Conservation (phyloP, 2,797 vertebrate species). For the Cynopterus sphinx region DNA sequence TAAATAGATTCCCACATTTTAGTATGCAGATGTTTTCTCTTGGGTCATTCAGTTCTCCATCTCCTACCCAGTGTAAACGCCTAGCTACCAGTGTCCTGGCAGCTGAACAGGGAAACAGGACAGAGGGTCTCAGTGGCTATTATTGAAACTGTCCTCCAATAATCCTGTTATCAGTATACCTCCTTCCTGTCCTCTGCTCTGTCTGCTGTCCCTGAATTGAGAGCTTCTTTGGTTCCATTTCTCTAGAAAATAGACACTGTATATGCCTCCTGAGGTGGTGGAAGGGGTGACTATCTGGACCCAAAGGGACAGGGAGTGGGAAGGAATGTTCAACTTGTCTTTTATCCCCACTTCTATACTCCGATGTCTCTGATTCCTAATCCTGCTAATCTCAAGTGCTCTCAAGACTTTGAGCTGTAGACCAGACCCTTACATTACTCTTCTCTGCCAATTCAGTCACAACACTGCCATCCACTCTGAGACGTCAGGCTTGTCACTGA, state of each 20-base stretch:
- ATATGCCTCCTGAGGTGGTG: neutral
- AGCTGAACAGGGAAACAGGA: too few species aligned
- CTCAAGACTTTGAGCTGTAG: neutral
- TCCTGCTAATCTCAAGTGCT: neutral
- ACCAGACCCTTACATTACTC: neutral
- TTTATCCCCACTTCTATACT: neutral
- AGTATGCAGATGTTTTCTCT: neutral
- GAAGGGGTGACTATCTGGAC: neutral
- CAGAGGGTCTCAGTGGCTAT: neutral
- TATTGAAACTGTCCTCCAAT: neutral
- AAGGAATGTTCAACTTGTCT: neutral
- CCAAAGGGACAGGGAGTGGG: neutral
- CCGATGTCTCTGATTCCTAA: neutral
- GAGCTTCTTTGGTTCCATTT: neutral
- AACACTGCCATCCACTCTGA: too few species aligned
- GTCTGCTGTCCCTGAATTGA: neutral
- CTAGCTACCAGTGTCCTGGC: neutral
- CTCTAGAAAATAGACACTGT: neutral
- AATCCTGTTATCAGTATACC: neutral
- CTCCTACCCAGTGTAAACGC: accelerated
- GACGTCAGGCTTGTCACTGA: neutral
- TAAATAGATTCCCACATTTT: accelerated
- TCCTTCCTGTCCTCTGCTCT: neutral
- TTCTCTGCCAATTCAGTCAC: neutral
- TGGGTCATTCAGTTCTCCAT: neutral